Percentiles rank a stretch among this genome's conserved stretches.
Evolutionary conservation across 2,797 vertebrate genomes (phyloP).

Genomic region (Danio aesculapii): DNA sequence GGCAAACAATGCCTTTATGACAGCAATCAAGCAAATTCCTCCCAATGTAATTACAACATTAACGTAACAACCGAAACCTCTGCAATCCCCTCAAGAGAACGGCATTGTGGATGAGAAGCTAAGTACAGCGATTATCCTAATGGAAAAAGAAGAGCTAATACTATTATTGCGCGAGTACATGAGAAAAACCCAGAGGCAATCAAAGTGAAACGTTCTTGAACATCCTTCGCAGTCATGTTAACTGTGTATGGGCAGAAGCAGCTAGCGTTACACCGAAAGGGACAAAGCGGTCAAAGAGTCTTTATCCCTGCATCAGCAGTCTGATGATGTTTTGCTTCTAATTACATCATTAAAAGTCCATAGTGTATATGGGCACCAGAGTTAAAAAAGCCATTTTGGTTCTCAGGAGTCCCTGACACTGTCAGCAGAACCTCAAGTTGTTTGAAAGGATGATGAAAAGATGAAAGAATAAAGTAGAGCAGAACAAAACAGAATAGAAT

Average conservation of each 20-base stretch:
- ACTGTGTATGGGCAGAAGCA: constrained; percentile 30
- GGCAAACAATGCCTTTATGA: constrained; percentile 19
- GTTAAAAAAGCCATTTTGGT: constrained; percentile 19
- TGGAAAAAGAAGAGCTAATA: constrained; percentile 49
- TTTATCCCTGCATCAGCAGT: constrained; percentile 47
- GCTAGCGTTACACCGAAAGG: not conserved
- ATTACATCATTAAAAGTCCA: constrained; percentile 46
- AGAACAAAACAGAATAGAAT: no score
- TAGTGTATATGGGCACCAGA: not conserved
- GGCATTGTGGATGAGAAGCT: constrained; percentile 35
- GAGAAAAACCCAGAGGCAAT: constrained; percentile 44
- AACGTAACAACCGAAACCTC: constrained; percentile 20
- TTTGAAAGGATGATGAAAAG: no score
- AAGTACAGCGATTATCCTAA: constrained; percentile 47
- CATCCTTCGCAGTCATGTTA: constrained; percentile 41
- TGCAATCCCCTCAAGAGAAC: constrained; percentile 8
- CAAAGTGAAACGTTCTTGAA: constrained; percentile 50
- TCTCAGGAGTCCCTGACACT: not conserved
- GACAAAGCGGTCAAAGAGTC: constrained; percentile 38
- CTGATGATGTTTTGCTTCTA: constrained; percentile 23
- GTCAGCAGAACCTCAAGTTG: not conserved
- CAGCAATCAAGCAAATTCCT: constrained; percentile 26
- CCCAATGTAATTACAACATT: constrained; percentile 48
- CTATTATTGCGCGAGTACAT: constrained; percentile 39
- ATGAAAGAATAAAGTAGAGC: no score